These are phyloP conservation scores for Lysiphlebus fabarum DNA, from an alignment of 1,140 invertebrate species.

Conservation along the genomic window DNA sequence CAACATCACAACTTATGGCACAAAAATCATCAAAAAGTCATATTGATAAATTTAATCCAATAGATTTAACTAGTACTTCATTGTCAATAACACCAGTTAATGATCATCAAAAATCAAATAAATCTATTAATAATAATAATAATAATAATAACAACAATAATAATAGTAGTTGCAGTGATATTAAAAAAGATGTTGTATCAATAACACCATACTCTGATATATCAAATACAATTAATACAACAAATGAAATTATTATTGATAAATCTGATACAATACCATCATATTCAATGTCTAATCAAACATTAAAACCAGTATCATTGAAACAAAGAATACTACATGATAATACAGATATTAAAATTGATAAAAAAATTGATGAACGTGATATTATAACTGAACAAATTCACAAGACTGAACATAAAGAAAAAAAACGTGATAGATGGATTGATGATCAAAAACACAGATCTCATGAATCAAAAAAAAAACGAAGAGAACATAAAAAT, in stretches of 20 bases:
- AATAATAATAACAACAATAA: no score
- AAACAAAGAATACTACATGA: slow-evolving; percentile 40
- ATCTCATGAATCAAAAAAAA: slow-evolving; percentile 38
- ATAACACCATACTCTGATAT: slow-evolving; percentile 43
- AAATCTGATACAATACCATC: slow-evolving; percentile 2
- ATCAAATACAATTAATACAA: slow-evolving; percentile 11
- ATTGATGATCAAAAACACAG: slow-evolving; percentile 39
- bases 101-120: slow-evolving; percentile 40
- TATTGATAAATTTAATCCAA: slow-evolving; percentile 41
- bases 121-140: slow-evolving; percentile 21
- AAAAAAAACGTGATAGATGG: slow-evolving; percentile 42
- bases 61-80: slow-evolving; percentile 42
- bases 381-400: slow-evolving; percentile 2
- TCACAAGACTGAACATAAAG: slow-evolving; percentile 37
- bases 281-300: slow-evolving; percentile 21
- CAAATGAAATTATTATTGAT: slow-evolving; percentile 10
- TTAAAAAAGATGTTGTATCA: slow-evolving; percentile 47
- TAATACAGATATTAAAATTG: slow-evolving; percentile 27
- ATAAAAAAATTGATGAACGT: slow-evolving; percentile 30
- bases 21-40: slow-evolving; percentile 37
- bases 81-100: slow-evolving; percentile 50
- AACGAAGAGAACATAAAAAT: slow-evolving; percentile 37
- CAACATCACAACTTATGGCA: slow-evolving; percentile 41
- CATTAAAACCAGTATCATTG: slow-evolving; percentile 27
- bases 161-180: slow-evolving; percentile 26